phyloP scores from a whole-genome alignment of 64 coral and sea anemone genomes.

The Astreopora myriophthalma region DNA sequence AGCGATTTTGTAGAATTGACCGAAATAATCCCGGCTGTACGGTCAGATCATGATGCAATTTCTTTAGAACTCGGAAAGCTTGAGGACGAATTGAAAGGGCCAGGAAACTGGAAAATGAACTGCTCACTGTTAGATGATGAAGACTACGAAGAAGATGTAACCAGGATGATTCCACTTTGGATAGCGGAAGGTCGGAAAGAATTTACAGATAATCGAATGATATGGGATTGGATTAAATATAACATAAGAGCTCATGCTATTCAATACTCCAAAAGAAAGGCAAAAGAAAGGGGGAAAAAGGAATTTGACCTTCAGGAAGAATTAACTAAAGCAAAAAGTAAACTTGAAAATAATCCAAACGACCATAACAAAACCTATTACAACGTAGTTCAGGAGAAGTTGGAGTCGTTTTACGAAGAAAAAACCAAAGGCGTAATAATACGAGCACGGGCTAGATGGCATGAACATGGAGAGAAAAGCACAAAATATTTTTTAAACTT shows the following conservation, averaged over 20 bases:
- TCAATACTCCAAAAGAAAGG: too few relatives aligned
- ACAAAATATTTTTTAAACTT: conserved; percentile 28
- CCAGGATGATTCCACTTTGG: not conserved
- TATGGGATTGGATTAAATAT: too few relatives aligned
- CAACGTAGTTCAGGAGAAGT: not conserved
- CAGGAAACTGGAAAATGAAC: too few relatives aligned
- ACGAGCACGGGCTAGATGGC: not conserved
- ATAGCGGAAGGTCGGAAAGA: too few relatives aligned
- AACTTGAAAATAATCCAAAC: not conserved
- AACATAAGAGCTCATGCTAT: too few relatives aligned
- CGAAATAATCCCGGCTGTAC: not conserved
- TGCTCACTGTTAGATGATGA: too few relatives aligned
- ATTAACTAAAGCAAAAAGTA: not conserved
- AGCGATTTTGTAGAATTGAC: not conserved
- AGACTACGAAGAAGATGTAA: not conserved
- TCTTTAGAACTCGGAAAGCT: not conserved
- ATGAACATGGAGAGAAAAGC: conserved; percentile 30
- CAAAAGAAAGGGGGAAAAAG: too few relatives aligned
- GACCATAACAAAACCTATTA: not conserved
- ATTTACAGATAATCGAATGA: too few relatives aligned
- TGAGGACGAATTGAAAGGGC: too few relatives aligned
- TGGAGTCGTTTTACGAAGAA: not conserved
- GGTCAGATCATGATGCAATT: not conserved
- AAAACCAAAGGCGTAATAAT: not conserved
- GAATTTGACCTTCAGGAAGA: not conserved